These are phyloP conservation scores for Leucozona laternaria DNA, from an alignment of 2,888 invertebrate genomes.

Conservation along the genomic window DNA sequence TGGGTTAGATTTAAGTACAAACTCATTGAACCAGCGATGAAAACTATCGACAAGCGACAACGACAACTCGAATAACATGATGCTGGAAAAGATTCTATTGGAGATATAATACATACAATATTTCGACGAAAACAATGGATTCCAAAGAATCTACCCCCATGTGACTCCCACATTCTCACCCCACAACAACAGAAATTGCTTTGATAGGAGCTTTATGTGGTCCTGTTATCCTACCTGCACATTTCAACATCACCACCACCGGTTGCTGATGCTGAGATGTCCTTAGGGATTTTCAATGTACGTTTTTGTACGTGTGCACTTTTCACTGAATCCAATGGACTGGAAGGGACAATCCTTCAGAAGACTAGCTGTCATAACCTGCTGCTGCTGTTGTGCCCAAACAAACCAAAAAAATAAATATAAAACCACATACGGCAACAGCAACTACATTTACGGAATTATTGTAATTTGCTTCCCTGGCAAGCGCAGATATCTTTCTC, in stretches of 20 bases:
- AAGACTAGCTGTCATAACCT: constrained; percentile 70
- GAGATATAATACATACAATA: constrained; percentile 62
- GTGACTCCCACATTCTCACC: background rate
- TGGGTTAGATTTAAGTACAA: constrained; percentile 71
- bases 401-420: constrained; percentile 43
- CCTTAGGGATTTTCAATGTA: constrained; percentile 47
- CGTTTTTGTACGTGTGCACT: constrained; percentile 53
- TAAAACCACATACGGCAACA: constrained; percentile 49
- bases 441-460: constrained; percentile 55
- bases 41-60: constrained; percentile 68
- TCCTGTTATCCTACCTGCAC: constrained; percentile 59
- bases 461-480: constrained; percentile 73
- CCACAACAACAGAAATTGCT: background rate
- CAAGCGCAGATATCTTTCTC: constrained; percentile 62
- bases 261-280: constrained; percentile 60
- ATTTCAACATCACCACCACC: constrained; percentile 58
- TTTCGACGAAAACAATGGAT: constrained; percentile 69
- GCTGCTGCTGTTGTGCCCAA: constrained; percentile 68
- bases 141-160: constrained; percentile 22
- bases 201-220: constrained; percentile 23
- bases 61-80: constrained; percentile 60
- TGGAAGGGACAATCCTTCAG: constrained; percentile 58
- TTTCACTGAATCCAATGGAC: constrained; percentile 58
- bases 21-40: constrained; percentile 56
- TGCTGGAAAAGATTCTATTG: constrained; percentile 66